Evolutionary conservation across 2,797 vertebrate species (phyloP).

Genomic region (Limosa lapponica): DNA sequence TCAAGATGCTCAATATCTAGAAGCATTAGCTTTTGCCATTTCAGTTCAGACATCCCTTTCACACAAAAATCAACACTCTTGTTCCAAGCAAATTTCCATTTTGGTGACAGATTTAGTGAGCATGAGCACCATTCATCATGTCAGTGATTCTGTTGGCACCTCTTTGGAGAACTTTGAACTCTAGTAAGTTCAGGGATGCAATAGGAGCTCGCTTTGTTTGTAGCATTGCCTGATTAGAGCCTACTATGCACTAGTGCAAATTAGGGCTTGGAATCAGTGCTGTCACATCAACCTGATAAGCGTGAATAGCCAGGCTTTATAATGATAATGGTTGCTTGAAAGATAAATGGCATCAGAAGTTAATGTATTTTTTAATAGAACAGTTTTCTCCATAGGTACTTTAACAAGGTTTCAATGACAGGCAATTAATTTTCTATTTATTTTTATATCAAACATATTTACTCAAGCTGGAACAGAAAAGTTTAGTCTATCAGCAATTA

Average conservation of each 20-base stretch:
- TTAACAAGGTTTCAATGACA: neutral
- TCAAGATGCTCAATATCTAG: neutral
- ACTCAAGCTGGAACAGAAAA: constrained; percentile 18
- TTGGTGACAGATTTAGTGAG: constrained; percentile 26
- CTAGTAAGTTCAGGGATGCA: neutral
- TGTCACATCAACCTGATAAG: neutral
- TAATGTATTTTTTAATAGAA: neutral
- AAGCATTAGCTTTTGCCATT: neutral
- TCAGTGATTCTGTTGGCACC: neutral
- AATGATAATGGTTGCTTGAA: neutral
- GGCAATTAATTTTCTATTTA: constrained; percentile 11
- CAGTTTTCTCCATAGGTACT: neutral
- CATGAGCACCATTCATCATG: neutral
- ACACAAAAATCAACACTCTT: neutral
- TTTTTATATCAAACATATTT: constrained; percentile 45
- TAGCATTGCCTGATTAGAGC: neutral
- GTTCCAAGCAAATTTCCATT: neutral
- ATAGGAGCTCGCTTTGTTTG: neutral
- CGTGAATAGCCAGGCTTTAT: neutral
- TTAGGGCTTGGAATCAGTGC: neutral
- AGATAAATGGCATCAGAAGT: neutral
- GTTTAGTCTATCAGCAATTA: constrained; percentile 9
- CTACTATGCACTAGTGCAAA: neutral
- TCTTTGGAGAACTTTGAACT: constrained; percentile 27
- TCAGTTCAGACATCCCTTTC: neutral